These are phyloP conservation scores for Brachyptera risi DNA, from an alignment of 2,888 invertebrate genomes.

Conservation along the genomic window DNA sequence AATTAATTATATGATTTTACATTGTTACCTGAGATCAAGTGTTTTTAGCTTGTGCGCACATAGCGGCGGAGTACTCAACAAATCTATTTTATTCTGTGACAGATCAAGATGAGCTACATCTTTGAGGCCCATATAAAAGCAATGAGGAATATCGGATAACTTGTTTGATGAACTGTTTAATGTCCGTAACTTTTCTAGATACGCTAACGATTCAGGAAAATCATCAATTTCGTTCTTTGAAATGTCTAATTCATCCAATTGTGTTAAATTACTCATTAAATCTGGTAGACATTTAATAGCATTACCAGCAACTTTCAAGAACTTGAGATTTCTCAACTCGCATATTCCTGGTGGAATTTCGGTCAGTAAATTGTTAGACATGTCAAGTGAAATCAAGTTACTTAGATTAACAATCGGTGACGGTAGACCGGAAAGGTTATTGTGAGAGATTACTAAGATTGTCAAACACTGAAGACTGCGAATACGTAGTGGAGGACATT, in stretches of 20 bases:
- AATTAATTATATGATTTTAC: too few relatives aligned
- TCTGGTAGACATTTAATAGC: not conserved
- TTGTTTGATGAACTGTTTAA: too few relatives aligned
- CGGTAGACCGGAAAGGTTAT: not conserved
- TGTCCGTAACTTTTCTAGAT: too few relatives aligned
- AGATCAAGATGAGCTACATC: not conserved
- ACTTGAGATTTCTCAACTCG: not conserved
- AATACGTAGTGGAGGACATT: too few relatives aligned
- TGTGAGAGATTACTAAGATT: not conserved
- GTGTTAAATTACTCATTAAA: too few relatives aligned
- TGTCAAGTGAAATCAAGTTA: not conserved
- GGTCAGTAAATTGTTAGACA: not conserved
- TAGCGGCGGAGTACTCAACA: not conserved
- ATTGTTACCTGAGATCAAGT: slow-evolving; percentile 5
- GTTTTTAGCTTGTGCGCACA: not conserved
- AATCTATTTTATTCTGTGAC: not conserved
- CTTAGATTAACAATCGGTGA: not conserved
- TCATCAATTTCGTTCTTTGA: not conserved
- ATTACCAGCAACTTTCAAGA: not conserved
- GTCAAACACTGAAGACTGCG: too few relatives aligned
- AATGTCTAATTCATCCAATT: too few relatives aligned
- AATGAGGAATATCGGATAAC: not conserved
- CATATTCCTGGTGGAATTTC: not conserved
- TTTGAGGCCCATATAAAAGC: not conserved
- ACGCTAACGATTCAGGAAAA: too few relatives aligned